Conservation (phyloP, 2,888 invertebrate species). For the Acleris cristana region DNA sequence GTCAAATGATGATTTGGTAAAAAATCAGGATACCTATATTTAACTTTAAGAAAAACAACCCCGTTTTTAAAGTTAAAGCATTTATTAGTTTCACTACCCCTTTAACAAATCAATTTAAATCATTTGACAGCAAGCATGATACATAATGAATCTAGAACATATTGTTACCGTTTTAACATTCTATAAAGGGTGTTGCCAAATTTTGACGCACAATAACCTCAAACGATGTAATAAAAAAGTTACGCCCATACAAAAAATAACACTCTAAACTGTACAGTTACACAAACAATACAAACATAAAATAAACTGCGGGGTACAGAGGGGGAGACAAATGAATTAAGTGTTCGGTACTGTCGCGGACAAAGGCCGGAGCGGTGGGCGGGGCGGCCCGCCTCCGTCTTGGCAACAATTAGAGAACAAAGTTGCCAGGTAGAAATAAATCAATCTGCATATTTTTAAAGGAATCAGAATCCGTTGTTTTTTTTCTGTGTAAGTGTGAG, state of each 20-base stretch:
- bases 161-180: too few relatives aligned
- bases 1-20: too few relatives aligned
- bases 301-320: slow-evolving; percentile 67
- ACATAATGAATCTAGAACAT: too few relatives aligned
- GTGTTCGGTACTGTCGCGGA: slow-evolving; percentile 58
- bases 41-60: too few relatives aligned
- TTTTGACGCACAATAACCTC: slow-evolving; percentile 13
- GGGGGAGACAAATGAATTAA: slow-evolving; percentile 58
- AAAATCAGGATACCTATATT: too few relatives aligned
- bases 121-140: too few relatives aligned
- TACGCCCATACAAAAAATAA: slow-evolving; percentile 31
- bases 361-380: slow-evolving; percentile 71
- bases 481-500: slow-evolving; percentile 14
- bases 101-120: too few relatives aligned
- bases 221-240: slow-evolving; percentile 25
- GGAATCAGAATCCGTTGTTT: slow-evolving; percentile 15
- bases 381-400: slow-evolving; percentile 72
- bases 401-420: slow-evolving; percentile 66
- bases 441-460: slow-evolving; percentile 63
- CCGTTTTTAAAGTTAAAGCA: too few relatives aligned
- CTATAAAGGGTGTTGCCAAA: neutral
- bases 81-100: too few relatives aligned
- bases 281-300: slow-evolving; percentile 75
- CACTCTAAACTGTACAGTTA: slow-evolving; percentile 54
- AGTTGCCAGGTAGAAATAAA: slow-evolving; percentile 71